phyloP scores from a whole-genome alignment of 1,140 invertebrate genomes.

The Drosophila nannoptera region DNA sequence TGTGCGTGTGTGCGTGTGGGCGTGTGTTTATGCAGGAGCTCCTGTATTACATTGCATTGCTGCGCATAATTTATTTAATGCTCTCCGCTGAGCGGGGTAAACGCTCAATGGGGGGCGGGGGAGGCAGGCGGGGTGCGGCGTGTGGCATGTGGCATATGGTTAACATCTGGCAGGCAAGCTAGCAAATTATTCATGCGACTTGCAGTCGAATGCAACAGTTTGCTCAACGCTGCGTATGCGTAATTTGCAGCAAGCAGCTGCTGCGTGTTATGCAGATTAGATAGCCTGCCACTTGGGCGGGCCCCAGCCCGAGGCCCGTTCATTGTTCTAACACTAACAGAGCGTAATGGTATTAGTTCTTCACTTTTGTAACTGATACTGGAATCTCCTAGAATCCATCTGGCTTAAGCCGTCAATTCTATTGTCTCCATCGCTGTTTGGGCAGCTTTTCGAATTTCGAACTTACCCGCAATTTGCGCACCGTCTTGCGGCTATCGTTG shows the following conservation, averaged over 20 bases:
- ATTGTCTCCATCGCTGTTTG: background rate
- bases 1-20: background rate
- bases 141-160: background rate
- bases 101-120: background rate
- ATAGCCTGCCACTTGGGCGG: no score
- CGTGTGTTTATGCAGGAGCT: background rate
- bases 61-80: constrained; percentile 23
- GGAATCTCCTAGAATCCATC: no score
- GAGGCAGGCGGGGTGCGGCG: constrained; percentile 1
- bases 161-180: background rate
- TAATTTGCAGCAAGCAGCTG: constrained; percentile 21
- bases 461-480: constrained; percentile 93
- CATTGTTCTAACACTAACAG: no score
- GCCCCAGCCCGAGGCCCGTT: no score
- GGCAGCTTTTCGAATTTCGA: background rate
- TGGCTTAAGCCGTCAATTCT: no score
- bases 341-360: no score
- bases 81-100: background rate
- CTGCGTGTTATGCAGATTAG: background rate
- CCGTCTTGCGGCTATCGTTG: constrained; percentile 97
- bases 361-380: no score
- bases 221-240: constrained; percentile 37
- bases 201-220: constrained; percentile 45
- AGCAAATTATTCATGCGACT: constrained; percentile 14
- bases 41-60: background rate